Percentiles rank a stretch among this genome's conserved stretches.
These are phyloP conservation scores for Noctua janthina DNA, from an alignment of 2,888 invertebrate genomes.

Conservation along the genomic window DNA sequence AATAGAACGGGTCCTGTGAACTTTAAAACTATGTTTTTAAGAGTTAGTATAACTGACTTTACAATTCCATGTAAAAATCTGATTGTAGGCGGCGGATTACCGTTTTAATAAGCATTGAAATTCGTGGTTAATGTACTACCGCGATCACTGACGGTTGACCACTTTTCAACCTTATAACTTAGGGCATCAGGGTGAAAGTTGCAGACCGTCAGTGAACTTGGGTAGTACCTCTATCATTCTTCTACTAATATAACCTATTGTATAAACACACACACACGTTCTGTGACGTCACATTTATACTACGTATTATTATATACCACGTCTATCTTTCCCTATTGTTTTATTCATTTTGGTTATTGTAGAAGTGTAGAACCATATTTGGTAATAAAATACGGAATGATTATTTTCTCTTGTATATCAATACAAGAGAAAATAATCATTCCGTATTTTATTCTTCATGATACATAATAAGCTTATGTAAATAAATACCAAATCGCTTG, in stretches of 20 bases:
- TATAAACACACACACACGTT: background rate
- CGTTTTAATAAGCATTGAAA: background rate
- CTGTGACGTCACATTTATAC: background rate
- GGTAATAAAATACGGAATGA: background rate
- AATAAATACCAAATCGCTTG: background rate
- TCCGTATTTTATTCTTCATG: background rate
- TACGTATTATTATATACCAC: background rate
- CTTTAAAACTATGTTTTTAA: background rate
- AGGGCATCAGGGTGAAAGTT: no score
- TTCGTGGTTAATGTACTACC: background rate
- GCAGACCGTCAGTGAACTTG: no score
- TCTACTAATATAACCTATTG: background rate
- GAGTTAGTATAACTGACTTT: background rate
- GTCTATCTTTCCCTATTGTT: conserved; percentile 11
- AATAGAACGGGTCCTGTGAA: background rate
- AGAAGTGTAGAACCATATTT: background rate
- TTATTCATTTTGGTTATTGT: background rate
- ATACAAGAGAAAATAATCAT: no score
- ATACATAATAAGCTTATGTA: background rate
- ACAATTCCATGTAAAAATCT: background rate
- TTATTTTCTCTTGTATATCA: no score
- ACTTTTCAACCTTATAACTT: no score
- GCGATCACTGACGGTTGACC: no score
- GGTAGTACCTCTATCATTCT: background rate
- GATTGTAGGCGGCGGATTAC: background rate